Conservation (phyloP, 2,888 invertebrate species). For the Amphiduros pacificus region DNA sequence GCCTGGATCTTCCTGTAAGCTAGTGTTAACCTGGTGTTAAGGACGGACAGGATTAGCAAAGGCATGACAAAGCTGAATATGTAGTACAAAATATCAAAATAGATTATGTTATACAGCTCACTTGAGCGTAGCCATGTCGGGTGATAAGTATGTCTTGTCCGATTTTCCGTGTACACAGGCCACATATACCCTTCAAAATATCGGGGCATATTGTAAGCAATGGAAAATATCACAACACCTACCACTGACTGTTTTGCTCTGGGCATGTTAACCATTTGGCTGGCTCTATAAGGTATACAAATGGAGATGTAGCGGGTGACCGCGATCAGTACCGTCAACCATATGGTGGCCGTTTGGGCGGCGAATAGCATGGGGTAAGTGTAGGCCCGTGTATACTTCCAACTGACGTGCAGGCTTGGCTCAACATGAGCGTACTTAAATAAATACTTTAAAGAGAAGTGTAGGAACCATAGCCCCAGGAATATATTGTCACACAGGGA, state of each 20-base stretch:
- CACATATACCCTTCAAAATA: slow-evolving; percentile 19
- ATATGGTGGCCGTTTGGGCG: slow-evolving; percentile 24
- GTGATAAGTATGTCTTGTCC: background rate
- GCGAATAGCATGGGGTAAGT: slow-evolving; percentile 22
- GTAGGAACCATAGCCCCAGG: slow-evolving; percentile 19
- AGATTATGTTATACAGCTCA: slow-evolving; percentile 16
- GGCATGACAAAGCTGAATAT: slow-evolving; percentile 28
- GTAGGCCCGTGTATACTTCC: slow-evolving; percentile 12
- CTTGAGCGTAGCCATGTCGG: slow-evolving; percentile 7
- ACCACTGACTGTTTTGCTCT: background rate
- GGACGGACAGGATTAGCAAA: slow-evolving; percentile 18
- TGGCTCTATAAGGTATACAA: slow-evolving; percentile 22
- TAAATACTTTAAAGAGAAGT: slow-evolving; percentile 16
- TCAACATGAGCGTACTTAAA: slow-evolving; percentile 1
- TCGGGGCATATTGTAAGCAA: slow-evolving; percentile 23
- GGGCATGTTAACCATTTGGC: slow-evolving; percentile 9
- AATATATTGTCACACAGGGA: slow-evolving; percentile 19
- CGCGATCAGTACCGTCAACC: slow-evolving; percentile 25
- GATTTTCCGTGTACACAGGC: background rate
- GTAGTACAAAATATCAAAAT: slow-evolving; percentile 24
- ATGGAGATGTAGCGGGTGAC: slow-evolving; percentile 23
- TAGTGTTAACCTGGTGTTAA: slow-evolving; percentile 19
- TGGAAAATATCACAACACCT: slow-evolving; percentile 4
- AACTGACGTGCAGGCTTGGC: slow-evolving; percentile 9
- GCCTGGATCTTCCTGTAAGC: slow-evolving; percentile 16